Evolutionary conservation across 1,140 invertebrate genomes (phyloP), one percentile per base, ranked within the genome.

Genomic region (Macrobrachium rosenbergii): DNA sequence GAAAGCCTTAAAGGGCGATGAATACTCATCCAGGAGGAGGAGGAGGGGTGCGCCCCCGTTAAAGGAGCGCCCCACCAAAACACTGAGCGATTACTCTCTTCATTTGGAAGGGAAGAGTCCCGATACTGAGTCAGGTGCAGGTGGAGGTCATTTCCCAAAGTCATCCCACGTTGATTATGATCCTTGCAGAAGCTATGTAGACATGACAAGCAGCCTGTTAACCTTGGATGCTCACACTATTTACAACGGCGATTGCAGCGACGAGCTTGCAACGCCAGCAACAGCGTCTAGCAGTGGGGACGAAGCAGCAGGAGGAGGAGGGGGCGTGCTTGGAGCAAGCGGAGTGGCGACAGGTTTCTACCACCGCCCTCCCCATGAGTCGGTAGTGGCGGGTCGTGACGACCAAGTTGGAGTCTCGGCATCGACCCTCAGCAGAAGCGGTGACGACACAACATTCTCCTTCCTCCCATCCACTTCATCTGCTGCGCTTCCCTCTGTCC

Each of bases 381-480:
- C 78, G 58, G 58, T 23, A 23, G 72, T 75, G 59, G 75, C 52
- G 52, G 28, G 17, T 60, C 72, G 21, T 37, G 52, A 37, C 45
- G 52, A 52, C 23, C 52, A 21, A 17, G n/a, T 23, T 28, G 43
- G 72, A 60, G 28, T 62, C 82, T 63, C 72, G 16, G 52, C 82
- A 58, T 63, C 82, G 67, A 83, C 82, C 82, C 82, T 43, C 16
- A 59, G 58, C 1, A 75, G 21, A 37, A 52, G 21, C 7, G 2
- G 52, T 52, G 69, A 59, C 69, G 11, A 19, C 11, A n/a, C 43
- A 58, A 19, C 16, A 14, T 37, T 63, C 16, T 63, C 63, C 1
- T 45, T 67, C 21, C 63, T 45, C 43, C 16, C 58, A 2, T 37
- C 52, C 14, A 21, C 17, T 45, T 5, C 79, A 0, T 28, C 72